Evolutionary conservation across 1,140 invertebrate species (phyloP).

Genomic region (Lithobius niger): DNA sequence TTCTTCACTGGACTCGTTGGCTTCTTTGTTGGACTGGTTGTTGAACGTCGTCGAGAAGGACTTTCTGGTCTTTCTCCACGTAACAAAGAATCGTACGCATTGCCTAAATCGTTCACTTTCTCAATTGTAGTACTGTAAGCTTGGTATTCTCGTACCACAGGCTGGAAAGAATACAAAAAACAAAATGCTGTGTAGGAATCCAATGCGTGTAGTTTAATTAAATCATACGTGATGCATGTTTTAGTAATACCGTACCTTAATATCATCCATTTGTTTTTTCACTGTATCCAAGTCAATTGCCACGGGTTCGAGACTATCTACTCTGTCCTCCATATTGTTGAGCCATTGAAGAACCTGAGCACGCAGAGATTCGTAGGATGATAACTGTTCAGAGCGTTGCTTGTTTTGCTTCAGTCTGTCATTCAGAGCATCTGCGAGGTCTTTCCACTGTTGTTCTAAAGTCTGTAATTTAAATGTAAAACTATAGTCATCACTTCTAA

Average conservation of each 20-base stretch:
- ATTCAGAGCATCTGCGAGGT: constrained; percentile 52
- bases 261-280: constrained; percentile 66
- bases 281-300: constrained; percentile 74
- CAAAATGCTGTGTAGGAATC: not conserved
- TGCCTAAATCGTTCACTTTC: constrained; percentile 80
- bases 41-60: constrained; percentile 45
- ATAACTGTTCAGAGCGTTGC: constrained; percentile 63
- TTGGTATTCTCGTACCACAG: constrained; percentile 75
- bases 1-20: constrained; percentile 2
- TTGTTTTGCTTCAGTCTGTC: constrained; percentile 70
- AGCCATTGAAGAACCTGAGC: constrained; percentile 78
- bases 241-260: constrained; percentile 42
- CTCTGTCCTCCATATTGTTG: constrained; percentile 55
- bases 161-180: constrained; percentile 32
- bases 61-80: constrained; percentile 58
- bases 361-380: constrained; percentile 67
- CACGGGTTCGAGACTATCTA: constrained; percentile 55
- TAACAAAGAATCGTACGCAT: constrained; percentile 64
- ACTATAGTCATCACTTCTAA: constrained; percentile 9
- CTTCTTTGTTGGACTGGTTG: constrained; percentile 58
- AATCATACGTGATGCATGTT: not conserved
- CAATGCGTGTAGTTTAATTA: not conserved
- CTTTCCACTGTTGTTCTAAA: constrained; percentile 75
- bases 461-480: constrained; percentile 31
- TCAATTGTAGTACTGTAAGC: constrained; percentile 75